Conservation (phyloP, 2,888 invertebrate genomes). For the Danaus chrysippus region DNA sequence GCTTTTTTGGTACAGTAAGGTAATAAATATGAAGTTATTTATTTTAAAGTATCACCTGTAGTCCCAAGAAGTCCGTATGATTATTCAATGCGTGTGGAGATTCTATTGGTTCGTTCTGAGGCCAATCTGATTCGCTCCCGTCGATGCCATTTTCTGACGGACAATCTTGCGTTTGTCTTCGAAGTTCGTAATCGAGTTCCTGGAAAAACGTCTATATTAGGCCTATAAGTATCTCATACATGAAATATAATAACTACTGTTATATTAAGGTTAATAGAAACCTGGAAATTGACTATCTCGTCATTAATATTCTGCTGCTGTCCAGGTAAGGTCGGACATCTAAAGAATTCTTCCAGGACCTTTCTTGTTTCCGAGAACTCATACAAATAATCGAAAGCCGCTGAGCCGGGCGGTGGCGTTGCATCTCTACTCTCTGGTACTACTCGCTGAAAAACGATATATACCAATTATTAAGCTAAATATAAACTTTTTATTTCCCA, state of each 20-base stretch:
- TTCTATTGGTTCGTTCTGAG: constrained; percentile 63
- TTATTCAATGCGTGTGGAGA: constrained; percentile 81
- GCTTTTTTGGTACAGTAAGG: neutral
- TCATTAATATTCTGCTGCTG: constrained; percentile 57
- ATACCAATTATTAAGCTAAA: no score
- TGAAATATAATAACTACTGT: neutral
- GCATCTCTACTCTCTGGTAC: constrained; percentile 69
- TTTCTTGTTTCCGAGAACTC: constrained; percentile 96
- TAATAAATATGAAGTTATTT: neutral
- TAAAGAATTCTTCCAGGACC: constrained; percentile 95
- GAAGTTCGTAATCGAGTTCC: constrained; percentile 88
- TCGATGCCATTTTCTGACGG: constrained; percentile 79
- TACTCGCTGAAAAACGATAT: constrained; percentile 58
- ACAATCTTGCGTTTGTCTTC: constrained; percentile 81
- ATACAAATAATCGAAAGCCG: constrained; percentile 92
- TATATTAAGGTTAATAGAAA: constrained; percentile 29
- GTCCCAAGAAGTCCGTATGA: constrained; percentile 76
- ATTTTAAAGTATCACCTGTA: constrained; percentile 63
- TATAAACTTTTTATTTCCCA: no score
- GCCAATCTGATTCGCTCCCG: constrained; percentile 62
- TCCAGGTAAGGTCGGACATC: constrained; percentile 81
- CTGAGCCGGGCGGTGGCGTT: constrained; percentile 64
- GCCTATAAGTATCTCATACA: neutral
- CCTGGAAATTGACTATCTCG: constrained; percentile 72
- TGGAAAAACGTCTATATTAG: constrained; percentile 37